A percentile compares a stretch with the other conserved stretches of the same genome.
phyloP scores from a whole-genome alignment of 2,888 invertebrate species.

The Bembecia ichneumoniformis region DNA sequence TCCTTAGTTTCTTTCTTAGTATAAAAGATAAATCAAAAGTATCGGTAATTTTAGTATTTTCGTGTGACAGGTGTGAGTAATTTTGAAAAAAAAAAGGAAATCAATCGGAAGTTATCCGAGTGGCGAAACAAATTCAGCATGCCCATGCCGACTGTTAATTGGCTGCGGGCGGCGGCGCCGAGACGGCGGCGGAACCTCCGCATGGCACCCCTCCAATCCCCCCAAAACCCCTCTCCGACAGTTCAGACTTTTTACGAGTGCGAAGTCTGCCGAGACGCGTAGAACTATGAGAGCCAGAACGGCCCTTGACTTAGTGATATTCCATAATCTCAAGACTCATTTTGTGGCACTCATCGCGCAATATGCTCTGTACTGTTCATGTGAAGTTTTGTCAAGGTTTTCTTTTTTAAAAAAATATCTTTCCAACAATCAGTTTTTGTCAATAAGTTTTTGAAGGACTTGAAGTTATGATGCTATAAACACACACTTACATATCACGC shows the following conservation, averaged over 20 bases:
- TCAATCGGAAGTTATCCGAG: conserved; percentile 68
- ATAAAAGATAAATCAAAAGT: too few relatives aligned
- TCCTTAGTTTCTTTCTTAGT: too few relatives aligned
- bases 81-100: conserved; percentile 40
- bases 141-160: conserved; percentile 67
- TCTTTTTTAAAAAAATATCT: not conserved
- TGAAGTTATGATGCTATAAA: conserved; percentile 8
- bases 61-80: not conserved
- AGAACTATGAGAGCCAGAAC: conserved; percentile 34
- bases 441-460: conserved; percentile 13
- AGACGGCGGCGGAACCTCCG: conserved; percentile 71
- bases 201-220: conserved; percentile 56
- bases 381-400: not conserved
- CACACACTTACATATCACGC: conserved; percentile 40
- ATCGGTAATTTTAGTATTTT: too few relatives aligned
- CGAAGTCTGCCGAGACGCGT: conserved; percentile 53
- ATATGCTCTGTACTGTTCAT: not conserved
- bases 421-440: not conserved
- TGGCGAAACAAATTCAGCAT: conserved; percentile 66
- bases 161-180: conserved; percentile 72
- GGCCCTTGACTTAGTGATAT: conserved; percentile 59
- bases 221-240: conserved; percentile 39
- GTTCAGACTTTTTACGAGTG: conserved; percentile 62
- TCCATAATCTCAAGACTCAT: conserved; percentile 18
- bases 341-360: too few relatives aligned